Evolutionary conservation across 2,797 vertebrate genomes (phyloP), one percentile per base, ranked within the genome.

Genomic region (Chaunax sp.): DNA sequence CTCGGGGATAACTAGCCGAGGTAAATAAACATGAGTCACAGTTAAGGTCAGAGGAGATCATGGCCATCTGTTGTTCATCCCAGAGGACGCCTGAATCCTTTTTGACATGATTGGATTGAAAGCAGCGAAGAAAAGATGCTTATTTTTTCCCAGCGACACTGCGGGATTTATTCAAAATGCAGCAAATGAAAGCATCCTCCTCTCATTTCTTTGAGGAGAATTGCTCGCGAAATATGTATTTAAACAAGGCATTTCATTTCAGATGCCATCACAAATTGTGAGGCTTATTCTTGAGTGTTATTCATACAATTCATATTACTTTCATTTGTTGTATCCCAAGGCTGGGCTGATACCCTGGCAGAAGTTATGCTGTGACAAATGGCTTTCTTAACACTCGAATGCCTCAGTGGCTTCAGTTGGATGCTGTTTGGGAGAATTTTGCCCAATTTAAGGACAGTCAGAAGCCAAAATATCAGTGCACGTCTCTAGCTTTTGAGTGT

Each of bases 11-110:
- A 69, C 50, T 35, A 38, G 66, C 49, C 1, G 72, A 85, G 75
- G 82, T 81, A 84, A 89, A 90, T 82, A 87, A 87, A 84, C 84
- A 84, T 60, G 73, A 85, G 72, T 85, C 80, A 72, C 78, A 41
- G 75, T 54, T 77, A 67, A 85, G 86, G 87, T 88, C 84, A 88
- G 58, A 49, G 79, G 59, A 81, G 83, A 83, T 83, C 73, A 65
- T 1, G 55, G 69, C 74, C 13, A 62, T 60, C 75, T 74, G 72
- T 65, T 74, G 67, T 80, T 76, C 64, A 63, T 79, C 81, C 58
- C 77, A 20, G 64, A 85, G 51, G 54, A 77, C 1, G 61, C 62
- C 55, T 11, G 54, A 6, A 60, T 83, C 77, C 59, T 57, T 78
- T 37, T 22, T 64, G 68, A 76, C 19, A 33, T 82, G 77, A 78